Base-by-base conservation (phyloP, 2,888 invertebrate genomes). In the Ephialtes manifestator region DNA sequence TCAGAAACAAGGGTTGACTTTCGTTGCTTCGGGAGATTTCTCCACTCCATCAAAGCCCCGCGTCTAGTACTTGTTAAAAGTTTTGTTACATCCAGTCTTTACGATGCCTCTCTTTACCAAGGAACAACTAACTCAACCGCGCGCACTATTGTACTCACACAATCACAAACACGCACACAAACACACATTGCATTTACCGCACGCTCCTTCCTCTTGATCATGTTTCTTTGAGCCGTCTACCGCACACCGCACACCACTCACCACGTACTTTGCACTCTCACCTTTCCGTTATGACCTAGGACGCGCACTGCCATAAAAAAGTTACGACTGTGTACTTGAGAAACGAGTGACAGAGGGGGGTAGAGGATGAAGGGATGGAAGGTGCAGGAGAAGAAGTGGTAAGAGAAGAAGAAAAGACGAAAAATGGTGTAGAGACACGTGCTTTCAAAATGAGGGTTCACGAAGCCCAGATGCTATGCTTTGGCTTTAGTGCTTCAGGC, bases 391-490 rank as follows among this genome's bases (percentile, higher is more conserved):
- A 20, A 55, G 13, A 63, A 48, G 60, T 65, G 18, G 53, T 24
- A 65, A 48, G 48, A 60, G 68, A 28, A 11, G 46, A 65, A 72
- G 46, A 43, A 58, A 60, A 68, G 68, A 39, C 20, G 46, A 65
- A 67, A 67, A 43, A 11, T 20, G 24, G 1, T 11, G 51, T 63
- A 58, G 74, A 51, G 31, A 46, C 60, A 60, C 20, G 39, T 70
- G 65, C 75, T 84, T 80, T 76, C 53, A 60, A 76, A 76, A 84
- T 84, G 65, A 84, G 48, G 20, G 39, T 80, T 80, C 24, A 11
- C 53, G 43, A 55, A 53, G 74, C 60, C 74, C 55, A 58, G 63
- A 79, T 65, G 70, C 43, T 48, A 58, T 35, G 20, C 48, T 55
- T 65, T 15, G 75, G 65, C 76, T 80, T 71, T 58, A 80, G 71